These are phyloP conservation scores for Belgica antarctica DNA, from an alignment of 2,888 invertebrate genomes.

Conservation along the genomic window DNA sequence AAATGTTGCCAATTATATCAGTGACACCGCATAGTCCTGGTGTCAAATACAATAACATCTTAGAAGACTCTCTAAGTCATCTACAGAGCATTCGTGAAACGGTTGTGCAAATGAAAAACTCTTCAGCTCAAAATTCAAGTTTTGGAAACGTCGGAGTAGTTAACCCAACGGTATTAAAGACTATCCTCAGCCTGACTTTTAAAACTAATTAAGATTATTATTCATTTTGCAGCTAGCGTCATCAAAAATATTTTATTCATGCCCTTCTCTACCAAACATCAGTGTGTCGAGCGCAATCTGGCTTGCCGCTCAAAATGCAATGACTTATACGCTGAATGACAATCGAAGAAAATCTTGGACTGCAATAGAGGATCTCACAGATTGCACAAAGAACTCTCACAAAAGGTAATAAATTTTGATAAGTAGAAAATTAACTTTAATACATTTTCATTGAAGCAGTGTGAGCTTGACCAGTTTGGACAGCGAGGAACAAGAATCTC, in stretches of 20 bases:
- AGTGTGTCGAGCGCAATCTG: conserved; percentile 51
- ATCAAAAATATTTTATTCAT: conserved; percentile 48
- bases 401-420: conserved; percentile 55
- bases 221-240: conserved; percentile 34
- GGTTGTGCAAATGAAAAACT: conserved; percentile 56
- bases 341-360: conserved; percentile 79
- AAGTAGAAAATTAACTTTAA: background rate
- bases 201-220: background rate
- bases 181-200: background rate
- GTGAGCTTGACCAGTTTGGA: conserved; percentile 78
- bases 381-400: conserved; percentile 60
- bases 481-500: conserved; percentile 76
- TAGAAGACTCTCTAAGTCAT: conserved; percentile 56
- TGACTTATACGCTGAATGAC: conserved; percentile 49
- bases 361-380: conserved; percentile 70
- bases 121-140: conserved; percentile 50
- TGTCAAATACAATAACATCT: conserved; percentile 65
- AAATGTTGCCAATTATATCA: conserved; percentile 78
- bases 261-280: conserved; percentile 53
- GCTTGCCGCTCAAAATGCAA: conserved; percentile 50
- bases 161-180: conserved; percentile 45
- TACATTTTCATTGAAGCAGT: conserved; percentile 53
- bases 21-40: conserved; percentile 86
- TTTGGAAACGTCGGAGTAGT: conserved; percentile 44
- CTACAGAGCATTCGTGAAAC: conserved; percentile 55